These are phyloP conservation scores for Drosophila subpulchrella DNA, from an alignment of 1,140 invertebrate genomes.

Conservation along the genomic window DNA sequence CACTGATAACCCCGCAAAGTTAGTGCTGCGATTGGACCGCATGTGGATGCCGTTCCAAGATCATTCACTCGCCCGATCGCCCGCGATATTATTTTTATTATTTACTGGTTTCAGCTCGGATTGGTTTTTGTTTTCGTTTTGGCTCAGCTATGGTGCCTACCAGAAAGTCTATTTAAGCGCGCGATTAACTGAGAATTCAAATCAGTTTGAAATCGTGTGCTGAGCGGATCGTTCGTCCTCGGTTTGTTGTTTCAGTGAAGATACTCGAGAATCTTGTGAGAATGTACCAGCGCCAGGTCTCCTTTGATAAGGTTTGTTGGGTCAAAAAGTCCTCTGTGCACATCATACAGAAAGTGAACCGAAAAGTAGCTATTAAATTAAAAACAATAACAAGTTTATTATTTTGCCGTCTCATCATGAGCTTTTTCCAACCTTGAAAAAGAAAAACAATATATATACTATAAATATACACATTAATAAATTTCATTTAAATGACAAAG, in stretches of 20 bases:
- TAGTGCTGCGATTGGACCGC: constrained; percentile 33
- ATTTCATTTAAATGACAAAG: constrained; percentile 26
- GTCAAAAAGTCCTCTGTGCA: constrained; percentile 23
- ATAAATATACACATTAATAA: background rate
- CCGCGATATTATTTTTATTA: constrained; percentile 53
- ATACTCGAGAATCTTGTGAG: constrained; percentile 24
- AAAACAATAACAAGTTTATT: constrained; percentile 38
- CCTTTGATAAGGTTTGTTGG: constrained; percentile 80
- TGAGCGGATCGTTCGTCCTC: constrained; percentile 45
- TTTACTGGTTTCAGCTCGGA: constrained; percentile 56
- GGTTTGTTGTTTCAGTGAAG: constrained; percentile 12
- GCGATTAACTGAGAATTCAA: constrained; percentile 42
- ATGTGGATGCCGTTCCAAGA: constrained; percentile 66
- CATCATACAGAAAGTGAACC: constrained; percentile 30
- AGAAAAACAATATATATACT: background rate
- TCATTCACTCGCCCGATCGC: constrained; percentile 48
- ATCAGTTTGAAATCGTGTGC: constrained; percentile 66
- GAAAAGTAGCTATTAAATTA: constrained; percentile 28
- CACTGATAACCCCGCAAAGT: constrained; percentile 65
- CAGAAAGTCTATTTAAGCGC: constrained; percentile 70
- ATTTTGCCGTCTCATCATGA: constrained; percentile 12
- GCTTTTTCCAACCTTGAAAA: constrained; percentile 30
- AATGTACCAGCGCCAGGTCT: constrained; percentile 79
- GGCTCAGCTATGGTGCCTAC: constrained; percentile 42
- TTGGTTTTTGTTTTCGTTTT: constrained; percentile 57